phyloP scores from a whole-genome alignment of 30 jellyfish, hydroid and myxozoan species.

The Chrysaora quinquecirrha region DNA sequence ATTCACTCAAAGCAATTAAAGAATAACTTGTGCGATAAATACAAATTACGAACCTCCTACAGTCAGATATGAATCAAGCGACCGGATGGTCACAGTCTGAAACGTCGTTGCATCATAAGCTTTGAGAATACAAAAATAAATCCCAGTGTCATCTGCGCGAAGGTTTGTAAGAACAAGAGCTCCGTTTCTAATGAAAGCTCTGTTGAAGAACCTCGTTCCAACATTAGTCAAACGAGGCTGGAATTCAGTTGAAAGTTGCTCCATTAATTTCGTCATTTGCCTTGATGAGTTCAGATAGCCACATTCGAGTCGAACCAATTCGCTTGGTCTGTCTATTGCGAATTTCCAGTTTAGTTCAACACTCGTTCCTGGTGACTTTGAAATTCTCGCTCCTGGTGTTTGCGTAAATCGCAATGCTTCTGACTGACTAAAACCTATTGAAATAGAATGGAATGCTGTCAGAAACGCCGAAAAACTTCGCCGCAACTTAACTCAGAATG shows the following conservation, averaged over 20 bases:
- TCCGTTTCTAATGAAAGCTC: constrained; percentile 50
- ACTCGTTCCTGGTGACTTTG: constrained; percentile 34
- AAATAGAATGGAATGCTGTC: not conserved
- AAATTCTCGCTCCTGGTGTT: constrained; percentile 29
- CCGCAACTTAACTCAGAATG: no score
- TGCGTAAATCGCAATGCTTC: constrained; percentile 37
- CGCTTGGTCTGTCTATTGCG: constrained; percentile 44
- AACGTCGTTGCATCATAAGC: constrained; percentile 30
- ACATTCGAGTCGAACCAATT: constrained; percentile 53
- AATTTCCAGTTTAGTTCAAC: constrained; percentile 31
- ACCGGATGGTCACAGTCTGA: constrained; percentile 37
- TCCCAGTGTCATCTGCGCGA: constrained; percentile 42
- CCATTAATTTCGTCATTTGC: constrained; percentile 51
- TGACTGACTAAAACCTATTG: not conserved
- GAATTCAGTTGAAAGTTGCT: constrained; percentile 37
- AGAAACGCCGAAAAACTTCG: no score
- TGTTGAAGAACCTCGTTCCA: constrained; percentile 52
- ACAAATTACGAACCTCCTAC: constrained; percentile 36
- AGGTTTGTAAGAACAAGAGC: constrained; percentile 44
- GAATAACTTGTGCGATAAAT: no score
- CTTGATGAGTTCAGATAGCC: constrained; percentile 49
- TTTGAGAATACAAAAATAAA: constrained; percentile 28
- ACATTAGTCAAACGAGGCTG: constrained; percentile 52
- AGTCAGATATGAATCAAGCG: constrained; percentile 37
- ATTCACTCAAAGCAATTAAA: no score